Evolutionary conservation across 2,888 invertebrate genomes (phyloP).

Genomic region (Oligia latruncula): DNA sequence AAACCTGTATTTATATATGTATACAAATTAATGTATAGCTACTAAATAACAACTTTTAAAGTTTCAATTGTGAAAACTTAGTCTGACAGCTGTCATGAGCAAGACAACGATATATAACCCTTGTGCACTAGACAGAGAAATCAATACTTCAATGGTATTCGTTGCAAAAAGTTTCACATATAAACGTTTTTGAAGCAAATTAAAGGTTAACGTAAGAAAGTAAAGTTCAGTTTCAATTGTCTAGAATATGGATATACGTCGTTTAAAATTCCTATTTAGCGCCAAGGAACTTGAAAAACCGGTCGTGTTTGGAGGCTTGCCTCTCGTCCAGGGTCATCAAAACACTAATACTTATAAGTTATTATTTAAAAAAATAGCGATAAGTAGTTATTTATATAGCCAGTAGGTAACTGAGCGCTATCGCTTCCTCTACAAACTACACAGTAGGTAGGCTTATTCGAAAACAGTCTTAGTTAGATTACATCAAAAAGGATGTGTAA

Average conservation of each 20-base stretch:
- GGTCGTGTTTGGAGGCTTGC: conserved; percentile 83
- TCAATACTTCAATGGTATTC: conserved; percentile 18
- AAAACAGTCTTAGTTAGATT: conserved; percentile 22
- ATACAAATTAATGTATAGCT: conserved; percentile 14
- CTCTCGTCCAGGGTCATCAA: conserved; percentile 80
- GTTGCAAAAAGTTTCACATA: conserved; percentile 55
- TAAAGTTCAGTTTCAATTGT: conserved; percentile 60
- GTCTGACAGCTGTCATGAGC: conserved; percentile 78
- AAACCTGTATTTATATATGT: conserved; percentile 12
- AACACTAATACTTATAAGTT: conserved; percentile 58
- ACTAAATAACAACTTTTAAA: conserved; percentile 74
- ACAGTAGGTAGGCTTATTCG: conserved; percentile 24
- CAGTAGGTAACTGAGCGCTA: conserved; percentile 36
- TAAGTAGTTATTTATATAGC: conserved; percentile 54
- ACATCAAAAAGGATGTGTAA: neutral
- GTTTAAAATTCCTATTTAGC: conserved; percentile 60
- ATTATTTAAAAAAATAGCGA: conserved; percentile 58
- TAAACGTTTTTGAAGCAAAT: conserved; percentile 31
- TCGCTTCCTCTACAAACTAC: conserved; percentile 43
- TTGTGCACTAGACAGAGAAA: conserved; percentile 56
- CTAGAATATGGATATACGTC: conserved; percentile 41
- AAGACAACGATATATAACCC: conserved; percentile 64
- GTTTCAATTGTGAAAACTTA: conserved; percentile 83
- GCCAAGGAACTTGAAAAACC: conserved; percentile 78
- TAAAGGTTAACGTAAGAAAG: neutral